Evolutionary conservation across 2,797 vertebrate species (phyloP).

Genomic region (Numenius phaeopus): DNA sequence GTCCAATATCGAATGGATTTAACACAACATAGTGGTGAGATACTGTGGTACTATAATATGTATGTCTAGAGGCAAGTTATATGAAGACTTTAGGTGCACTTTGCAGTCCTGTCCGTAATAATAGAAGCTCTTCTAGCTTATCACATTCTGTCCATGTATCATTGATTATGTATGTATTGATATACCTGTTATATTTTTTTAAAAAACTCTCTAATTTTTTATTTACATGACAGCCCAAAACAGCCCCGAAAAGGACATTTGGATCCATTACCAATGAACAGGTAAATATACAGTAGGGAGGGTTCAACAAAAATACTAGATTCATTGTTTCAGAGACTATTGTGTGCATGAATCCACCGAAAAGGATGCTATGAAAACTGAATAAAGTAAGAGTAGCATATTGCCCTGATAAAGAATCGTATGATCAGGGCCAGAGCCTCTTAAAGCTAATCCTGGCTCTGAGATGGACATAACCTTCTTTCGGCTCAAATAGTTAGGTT

Average conservation of each 20-base stretch:
- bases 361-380: background rate
- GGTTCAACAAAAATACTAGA: background rate
- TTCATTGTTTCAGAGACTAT: background rate
- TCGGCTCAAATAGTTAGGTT: background rate
- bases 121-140: background rate
- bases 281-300: conserved; percentile 57
- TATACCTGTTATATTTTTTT: background rate
- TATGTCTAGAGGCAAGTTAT: background rate
- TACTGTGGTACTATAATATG: background rate
- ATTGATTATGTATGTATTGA: background rate
- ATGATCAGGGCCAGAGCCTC: background rate
- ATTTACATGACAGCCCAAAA: conserved; percentile 74
- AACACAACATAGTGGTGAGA: no score
- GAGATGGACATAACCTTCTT: background rate
- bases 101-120: background rate
- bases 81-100: background rate
- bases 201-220: conserved; percentile 54
- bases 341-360: background rate
- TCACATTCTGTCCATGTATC: background rate
- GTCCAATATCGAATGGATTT: background rate
- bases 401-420: background rate
- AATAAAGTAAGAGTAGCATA: background rate
- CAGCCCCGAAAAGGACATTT: conserved; percentile 76
- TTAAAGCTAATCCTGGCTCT: background rate
- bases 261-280: conserved; percentile 78